A percentile compares a stretch with the other conserved stretches of the same genome.
These are phyloP conservation scores for Brenthis ino DNA, from an alignment of 2,888 invertebrate genomes.

Conservation along the genomic window DNA sequence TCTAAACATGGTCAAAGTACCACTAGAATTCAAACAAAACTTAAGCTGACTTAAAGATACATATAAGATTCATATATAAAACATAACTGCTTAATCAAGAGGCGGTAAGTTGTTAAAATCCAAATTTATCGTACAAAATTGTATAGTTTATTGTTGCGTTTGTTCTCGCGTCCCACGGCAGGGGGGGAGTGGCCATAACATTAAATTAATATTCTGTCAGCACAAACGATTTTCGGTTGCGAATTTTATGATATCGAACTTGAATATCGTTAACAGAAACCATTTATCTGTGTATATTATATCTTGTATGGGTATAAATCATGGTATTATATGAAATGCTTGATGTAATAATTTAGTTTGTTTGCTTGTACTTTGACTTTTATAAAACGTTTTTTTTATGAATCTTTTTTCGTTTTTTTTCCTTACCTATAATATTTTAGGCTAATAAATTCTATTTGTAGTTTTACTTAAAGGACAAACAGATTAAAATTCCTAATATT, in stretches of 20 bases:
- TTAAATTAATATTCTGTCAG: conserved; percentile 78
- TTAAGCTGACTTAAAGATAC: background rate
- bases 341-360: conserved; percentile 19
- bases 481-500: too few relatives aligned
- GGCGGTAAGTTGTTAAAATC: conserved; percentile 57
- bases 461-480: too few relatives aligned
- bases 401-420: background rate
- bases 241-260: conserved; percentile 64
- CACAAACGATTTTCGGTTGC: conserved; percentile 65
- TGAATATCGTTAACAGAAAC: conserved; percentile 37
- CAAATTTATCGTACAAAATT: conserved; percentile 63
- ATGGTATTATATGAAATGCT: conserved; percentile 22
- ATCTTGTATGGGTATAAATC: conserved; percentile 30
- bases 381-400: background rate
- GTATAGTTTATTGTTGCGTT: conserved; percentile 64
- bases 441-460: too few relatives aligned
- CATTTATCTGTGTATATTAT: conserved; percentile 35
- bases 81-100: conserved; percentile 59
- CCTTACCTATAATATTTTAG: background rate
- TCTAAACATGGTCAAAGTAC: too few relatives aligned
- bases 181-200: conserved; percentile 61
- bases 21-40: too few relatives aligned
- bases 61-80: conserved; percentile 40
- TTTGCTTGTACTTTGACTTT: background rate
- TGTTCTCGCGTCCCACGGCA: conserved; percentile 61